Evolutionary conservation across 2,888 invertebrate genomes (phyloP).

Genomic region (Amitus sp.): DNA sequence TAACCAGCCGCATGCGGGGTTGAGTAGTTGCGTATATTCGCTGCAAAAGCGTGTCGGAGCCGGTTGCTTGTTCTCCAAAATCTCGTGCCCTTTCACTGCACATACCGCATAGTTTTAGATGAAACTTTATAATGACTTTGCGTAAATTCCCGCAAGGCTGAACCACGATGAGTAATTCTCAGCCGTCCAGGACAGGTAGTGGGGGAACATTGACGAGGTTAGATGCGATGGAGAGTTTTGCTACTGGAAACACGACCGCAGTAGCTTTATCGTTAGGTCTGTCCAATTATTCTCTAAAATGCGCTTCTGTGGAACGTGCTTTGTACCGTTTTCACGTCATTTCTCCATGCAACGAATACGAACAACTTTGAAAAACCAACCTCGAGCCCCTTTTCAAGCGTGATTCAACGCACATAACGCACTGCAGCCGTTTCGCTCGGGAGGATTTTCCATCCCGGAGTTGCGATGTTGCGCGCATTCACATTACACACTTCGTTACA

Average conservation of each 20-base stretch:
- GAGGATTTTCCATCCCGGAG: too few species aligned
- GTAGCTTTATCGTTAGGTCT: not conserved
- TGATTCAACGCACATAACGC: too few species aligned
- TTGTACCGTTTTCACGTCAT: not conserved
- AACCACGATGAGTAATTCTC: constrained; percentile 31
- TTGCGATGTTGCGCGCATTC: too few species aligned
- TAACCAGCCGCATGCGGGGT: constrained; percentile 32
- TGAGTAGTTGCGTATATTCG: constrained; percentile 29
- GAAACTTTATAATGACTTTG: constrained; percentile 42
- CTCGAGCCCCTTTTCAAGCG: too few species aligned
- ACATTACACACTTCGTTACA: too few species aligned
- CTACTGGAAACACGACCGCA: constrained; percentile 27
- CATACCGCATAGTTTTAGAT: constrained; percentile 11
- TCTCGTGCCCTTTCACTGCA: constrained; percentile 12
- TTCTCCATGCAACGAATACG: not conserved
- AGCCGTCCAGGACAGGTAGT: constrained; percentile 18
- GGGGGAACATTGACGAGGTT: constrained; percentile 32
- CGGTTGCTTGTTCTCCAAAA: constrained; percentile 22
- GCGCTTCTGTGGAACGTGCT: not conserved
- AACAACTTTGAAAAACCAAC: not conserved
- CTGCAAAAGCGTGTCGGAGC: constrained; percentile 11
- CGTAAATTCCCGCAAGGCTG: constrained; percentile 32
- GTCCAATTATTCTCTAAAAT: not conserved
- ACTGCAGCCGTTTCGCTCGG: too few species aligned
- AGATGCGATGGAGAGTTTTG: constrained; percentile 30